Conservation (phyloP, 1,140 invertebrate species). For the Drosophila serrata region DNA sequence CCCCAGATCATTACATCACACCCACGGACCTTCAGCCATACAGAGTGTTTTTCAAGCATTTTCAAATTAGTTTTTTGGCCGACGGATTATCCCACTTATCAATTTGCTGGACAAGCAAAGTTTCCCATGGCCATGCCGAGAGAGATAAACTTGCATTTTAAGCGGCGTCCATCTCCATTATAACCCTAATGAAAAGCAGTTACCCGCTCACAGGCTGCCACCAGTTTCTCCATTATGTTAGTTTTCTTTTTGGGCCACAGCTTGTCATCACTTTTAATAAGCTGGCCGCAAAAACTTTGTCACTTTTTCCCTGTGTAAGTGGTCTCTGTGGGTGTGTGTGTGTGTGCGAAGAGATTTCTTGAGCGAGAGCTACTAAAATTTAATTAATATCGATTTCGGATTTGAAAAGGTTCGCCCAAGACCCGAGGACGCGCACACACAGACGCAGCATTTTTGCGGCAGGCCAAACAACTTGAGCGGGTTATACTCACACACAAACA, state of each 20-base stretch:
- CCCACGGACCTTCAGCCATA: not conserved
- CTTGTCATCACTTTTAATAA: conserved; percentile 82
- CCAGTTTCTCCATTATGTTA: not conserved
- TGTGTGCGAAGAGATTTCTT: conserved; percentile 45
- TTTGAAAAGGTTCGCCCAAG: conserved; percentile 70
- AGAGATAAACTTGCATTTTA: conserved; percentile 55
- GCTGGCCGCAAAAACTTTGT: conserved; percentile 76
- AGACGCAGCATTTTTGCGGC: conserved; percentile 44
- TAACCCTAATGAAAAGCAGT: conserved; percentile 58
- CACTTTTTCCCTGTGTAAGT: conserved; percentile 36
- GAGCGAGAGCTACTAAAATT: conserved; percentile 75
- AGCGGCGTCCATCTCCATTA: conserved; percentile 58
- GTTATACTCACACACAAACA: conserved; percentile 36
- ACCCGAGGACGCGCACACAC: conserved; percentile 22
- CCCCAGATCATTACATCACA: conserved; percentile 49
- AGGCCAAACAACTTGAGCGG: conserved; percentile 68
- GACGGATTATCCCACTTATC: conserved; percentile 49
- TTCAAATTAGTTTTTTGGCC: conserved; percentile 42
- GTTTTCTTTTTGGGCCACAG: conserved; percentile 48
- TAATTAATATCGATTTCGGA: conserved; percentile 83
- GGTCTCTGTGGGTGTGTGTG: not conserved
- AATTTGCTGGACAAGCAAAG: conserved; percentile 55
- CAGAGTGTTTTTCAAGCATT: conserved; percentile 41
- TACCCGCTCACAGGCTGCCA: not conserved
- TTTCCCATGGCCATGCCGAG: conserved; percentile 30